Percentiles rank a stretch among this genome's conserved stretches.
Evolutionary conservation across 2,113 vertebrate species (phyloP).

Genomic region (Euleptes europaea): DNA sequence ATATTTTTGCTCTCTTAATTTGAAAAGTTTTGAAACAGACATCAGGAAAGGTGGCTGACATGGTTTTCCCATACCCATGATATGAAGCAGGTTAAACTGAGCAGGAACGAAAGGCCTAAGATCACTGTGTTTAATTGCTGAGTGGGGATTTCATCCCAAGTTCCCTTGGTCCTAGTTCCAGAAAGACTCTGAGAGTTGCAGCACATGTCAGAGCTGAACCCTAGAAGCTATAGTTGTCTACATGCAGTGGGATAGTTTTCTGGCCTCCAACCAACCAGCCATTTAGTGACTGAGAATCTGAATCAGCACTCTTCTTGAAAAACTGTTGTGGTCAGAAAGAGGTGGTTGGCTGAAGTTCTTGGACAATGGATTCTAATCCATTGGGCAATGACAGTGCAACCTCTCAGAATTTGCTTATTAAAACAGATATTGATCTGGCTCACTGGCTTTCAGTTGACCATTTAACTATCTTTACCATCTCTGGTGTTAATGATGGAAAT

Average conservation of each 20-base stretch:
- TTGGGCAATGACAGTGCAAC: not conserved
- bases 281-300: not conserved
- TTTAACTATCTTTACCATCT: not conserved
- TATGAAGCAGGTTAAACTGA: no score
- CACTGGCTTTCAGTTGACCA: accelerated
- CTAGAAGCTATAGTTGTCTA: not conserved
- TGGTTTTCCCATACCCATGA: no score
- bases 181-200: not conserved
- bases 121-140: no score
- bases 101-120: no score
- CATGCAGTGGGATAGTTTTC: not conserved
- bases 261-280: not conserved
- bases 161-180: no score
- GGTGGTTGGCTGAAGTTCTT: not conserved
- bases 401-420: not conserved
- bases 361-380: not conserved
- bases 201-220: not conserved
- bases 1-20: slow-evolving; percentile 38
- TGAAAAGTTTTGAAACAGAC: slow-evolving; percentile 38
- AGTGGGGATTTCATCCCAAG: no score
- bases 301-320: not conserved
- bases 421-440: not conserved
- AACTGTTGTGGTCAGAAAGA: not conserved
- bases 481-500: not conserved
- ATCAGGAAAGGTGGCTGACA: slow-evolving; percentile 29